Evolutionary conservation across 2,797 vertebrate genomes (phyloP).

Genomic region (Leontocebus nigricollis): DNA sequence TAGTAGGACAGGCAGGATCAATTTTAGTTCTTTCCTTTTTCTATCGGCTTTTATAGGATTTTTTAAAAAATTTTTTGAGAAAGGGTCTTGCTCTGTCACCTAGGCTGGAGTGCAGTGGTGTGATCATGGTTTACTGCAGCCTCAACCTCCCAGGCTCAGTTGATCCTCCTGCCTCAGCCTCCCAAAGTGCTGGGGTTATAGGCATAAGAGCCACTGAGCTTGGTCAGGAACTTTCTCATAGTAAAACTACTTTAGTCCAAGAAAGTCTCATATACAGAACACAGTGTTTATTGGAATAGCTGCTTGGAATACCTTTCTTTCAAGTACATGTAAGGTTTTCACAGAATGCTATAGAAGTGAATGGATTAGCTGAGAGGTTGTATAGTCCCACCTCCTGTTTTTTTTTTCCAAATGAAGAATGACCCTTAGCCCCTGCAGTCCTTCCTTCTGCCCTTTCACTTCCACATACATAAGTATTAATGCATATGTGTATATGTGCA

Average conservation of each 20-base stretch:
- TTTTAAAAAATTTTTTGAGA: too few species aligned
- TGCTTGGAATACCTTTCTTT: conserved; percentile 15
- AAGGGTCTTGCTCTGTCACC: too few species aligned
- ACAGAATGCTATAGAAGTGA: background rate
- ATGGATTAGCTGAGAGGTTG: background rate
- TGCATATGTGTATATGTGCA: background rate
- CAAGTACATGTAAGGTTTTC: background rate
- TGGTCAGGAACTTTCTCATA: background rate
- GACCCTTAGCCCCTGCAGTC: background rate
- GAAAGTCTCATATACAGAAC: background rate
- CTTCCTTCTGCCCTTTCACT: background rate
- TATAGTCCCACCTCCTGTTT: background rate
- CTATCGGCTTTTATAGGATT: background rate
- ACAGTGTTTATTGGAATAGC: background rate
- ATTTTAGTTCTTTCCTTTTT: background rate
- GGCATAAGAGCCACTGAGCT: too few species aligned
- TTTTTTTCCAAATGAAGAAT: background rate
- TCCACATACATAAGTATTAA: background rate
- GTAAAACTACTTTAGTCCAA: background rate
- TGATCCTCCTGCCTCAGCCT: too few species aligned
- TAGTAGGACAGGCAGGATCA: background rate
- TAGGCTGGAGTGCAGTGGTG: too few species aligned
- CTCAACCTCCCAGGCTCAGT: too few species aligned
- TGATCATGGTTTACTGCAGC: too few species aligned
- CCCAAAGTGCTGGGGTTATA: too few species aligned